A percentile compares a stretch with the other conserved stretches of the same genome.
phyloP scores from a whole-genome alignment of 2,888 invertebrate genomes.

The Caprella mutica region DNA sequence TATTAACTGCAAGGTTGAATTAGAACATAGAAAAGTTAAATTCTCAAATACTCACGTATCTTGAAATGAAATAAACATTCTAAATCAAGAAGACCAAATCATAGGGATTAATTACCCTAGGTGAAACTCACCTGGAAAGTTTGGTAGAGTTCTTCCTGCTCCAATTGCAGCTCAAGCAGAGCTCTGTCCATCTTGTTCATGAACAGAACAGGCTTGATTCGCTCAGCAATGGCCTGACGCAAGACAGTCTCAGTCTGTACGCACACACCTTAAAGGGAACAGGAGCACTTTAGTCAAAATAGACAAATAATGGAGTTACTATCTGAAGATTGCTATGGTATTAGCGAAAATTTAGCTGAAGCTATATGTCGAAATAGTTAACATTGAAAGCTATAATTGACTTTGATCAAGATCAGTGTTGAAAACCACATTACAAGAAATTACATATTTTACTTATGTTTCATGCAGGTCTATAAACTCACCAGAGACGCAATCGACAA shows the following conservation, averaged over 20 bases:
- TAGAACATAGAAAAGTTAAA: no score
- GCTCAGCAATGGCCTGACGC: slow-evolving; percentile 98
- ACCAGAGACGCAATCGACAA: slow-evolving; percentile 99
- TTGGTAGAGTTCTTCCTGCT: slow-evolving; percentile 93
- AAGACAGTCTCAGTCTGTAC: slow-evolving; percentile 99
- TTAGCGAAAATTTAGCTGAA: no score
- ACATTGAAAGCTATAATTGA: no score
- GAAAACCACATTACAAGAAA: background rate
- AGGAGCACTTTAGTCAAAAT: no score
- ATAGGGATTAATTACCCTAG: background rate
- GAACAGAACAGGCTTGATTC: slow-evolving; percentile 99
- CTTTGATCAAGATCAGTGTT: no score
- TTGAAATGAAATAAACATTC: no score
- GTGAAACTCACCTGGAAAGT: slow-evolving; percentile 74
- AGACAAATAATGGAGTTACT: no score
- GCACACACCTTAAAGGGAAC: slow-evolving; percentile 69
- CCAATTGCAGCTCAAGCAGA: slow-evolving; percentile 88
- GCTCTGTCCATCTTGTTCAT: slow-evolving; percentile 99
- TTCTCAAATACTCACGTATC: no score
- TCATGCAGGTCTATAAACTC: slow-evolving; percentile 37
- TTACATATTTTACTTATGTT: no score
- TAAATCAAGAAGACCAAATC: background rate
- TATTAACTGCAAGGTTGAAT: no score
- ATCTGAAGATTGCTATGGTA: no score
- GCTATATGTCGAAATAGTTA: no score